Evolutionary conservation across 2,797 vertebrate genomes (phyloP), one percentile per base, ranked within the genome.

Genomic region (Ispidina picta): DNA sequence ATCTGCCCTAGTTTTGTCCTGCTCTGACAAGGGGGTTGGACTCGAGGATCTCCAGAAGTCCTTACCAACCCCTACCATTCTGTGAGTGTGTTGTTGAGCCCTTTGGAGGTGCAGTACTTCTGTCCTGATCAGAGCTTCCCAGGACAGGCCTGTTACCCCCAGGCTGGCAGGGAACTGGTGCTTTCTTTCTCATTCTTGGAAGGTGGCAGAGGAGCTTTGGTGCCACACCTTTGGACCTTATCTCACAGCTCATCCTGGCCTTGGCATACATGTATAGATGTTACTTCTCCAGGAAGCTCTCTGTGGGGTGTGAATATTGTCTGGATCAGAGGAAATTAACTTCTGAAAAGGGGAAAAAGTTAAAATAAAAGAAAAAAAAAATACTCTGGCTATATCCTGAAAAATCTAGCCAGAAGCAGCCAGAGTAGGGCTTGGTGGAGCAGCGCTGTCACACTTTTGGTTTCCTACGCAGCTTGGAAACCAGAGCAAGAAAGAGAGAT

Each of bases 391-490:
- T 77, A 0, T 8, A 55, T 70, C 12, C 22, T 73, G 22, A 83
- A 84, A 79, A 79, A 76, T 68, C 17, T 56, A 70, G 22, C 63
- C 54, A 49, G 70, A 66, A 92, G 58, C 46, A 93, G 77, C 22
- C 1, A 0, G 88, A 74, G 60, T 15, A 51, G 15, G 19, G 26
- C 39, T 92, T 82, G 71, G 49, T 88, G 75, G 77, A 93, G 16
- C 29, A 25, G 44, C 0, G 0, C 62, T 93, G 78, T 88, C 74
- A 58, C 1, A 2, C 7, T 51, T 81, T 87, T 84, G 12, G 39
- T 90, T 95, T 95, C 83, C 89, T 86, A 82, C 4, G 0, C 88
- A 93, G 68, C 31, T 76, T 89, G 74, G 86, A 77, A 92, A 82
- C 33, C 2, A 10, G 85, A 82, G 68, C 43, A 51, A 79, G 74